Evolutionary conservation across 1,140 invertebrate species (phyloP).

Genomic region (Camponotus vicinus): DNA sequence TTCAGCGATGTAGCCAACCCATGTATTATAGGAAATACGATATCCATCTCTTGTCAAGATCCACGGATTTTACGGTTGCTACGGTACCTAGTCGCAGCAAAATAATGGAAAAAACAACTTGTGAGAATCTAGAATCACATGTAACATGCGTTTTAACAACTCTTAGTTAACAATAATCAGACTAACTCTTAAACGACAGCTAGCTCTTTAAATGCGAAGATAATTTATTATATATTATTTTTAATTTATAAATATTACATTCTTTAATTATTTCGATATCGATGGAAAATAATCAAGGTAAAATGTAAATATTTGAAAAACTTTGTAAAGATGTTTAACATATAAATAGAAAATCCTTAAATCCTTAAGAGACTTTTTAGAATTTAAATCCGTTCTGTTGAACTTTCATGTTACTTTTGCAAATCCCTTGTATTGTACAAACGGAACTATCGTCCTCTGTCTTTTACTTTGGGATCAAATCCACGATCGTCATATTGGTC

Average conservation of each 20-base stretch:
- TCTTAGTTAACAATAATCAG: no score
- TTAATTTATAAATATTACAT: not conserved
- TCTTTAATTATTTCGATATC: not conserved
- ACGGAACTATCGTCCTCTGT: not conserved
- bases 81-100: slow-evolving; percentile 56
- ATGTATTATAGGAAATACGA: slow-evolving; percentile 76
- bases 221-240: not conserved
- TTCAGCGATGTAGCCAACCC: slow-evolving; percentile 67
- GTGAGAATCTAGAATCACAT: slow-evolving; percentile 29
- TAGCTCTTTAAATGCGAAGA: not conserved
- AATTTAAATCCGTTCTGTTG: not conserved
- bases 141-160: not conserved
- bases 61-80: slow-evolving; percentile 59
- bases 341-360: not conserved
- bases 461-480: not conserved
- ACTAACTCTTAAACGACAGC: no score
- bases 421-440: not conserved
- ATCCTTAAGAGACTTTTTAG: not conserved
- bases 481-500: not conserved
- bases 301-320: not conserved
- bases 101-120: slow-evolving; percentile 54
- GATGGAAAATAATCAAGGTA: not conserved
- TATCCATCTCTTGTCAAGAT: slow-evolving; percentile 74
- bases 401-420: not conserved
- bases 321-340: not conserved